Percentiles rank a stretch among this genome's conserved stretches.
These are phyloP conservation scores for Glossosoma conforme DNA, from an alignment of 1,140 invertebrate genomes.

Conservation along the genomic window DNA sequence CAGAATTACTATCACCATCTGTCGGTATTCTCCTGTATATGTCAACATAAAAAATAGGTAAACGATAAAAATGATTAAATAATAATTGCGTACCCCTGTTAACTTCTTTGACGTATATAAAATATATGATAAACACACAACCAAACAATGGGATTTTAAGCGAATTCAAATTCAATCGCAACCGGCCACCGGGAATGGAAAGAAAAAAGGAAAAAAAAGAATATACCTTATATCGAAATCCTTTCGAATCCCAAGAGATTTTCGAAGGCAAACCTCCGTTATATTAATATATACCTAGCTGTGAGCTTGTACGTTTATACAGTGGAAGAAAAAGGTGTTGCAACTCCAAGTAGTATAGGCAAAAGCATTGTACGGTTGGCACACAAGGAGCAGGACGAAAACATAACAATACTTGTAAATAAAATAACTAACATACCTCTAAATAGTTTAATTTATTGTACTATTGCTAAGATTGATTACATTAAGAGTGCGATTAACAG, in stretches of 20 bases:
- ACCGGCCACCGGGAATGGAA: constrained; percentile 21
- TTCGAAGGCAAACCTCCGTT: constrained; percentile 33
- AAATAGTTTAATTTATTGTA: too few relatives aligned
- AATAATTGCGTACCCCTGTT: constrained; percentile 21
- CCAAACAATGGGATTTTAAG: constrained; percentile 30
- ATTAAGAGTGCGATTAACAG: too few relatives aligned
- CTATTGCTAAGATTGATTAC: too few relatives aligned
- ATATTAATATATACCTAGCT: constrained; percentile 33
- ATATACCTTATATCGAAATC: constrained; percentile 33
- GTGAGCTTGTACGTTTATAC: constrained; percentile 29
- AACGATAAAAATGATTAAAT: neutral
- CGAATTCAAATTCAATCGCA: constrained; percentile 32
- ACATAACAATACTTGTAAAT: too few relatives aligned
- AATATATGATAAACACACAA: constrained; percentile 29
- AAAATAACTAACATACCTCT: too few relatives aligned
- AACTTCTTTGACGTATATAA: constrained; percentile 15
- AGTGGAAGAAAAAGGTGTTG: constrained; percentile 31
- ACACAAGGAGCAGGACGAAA: constrained; percentile 3
- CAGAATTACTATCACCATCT: too few relatives aligned
- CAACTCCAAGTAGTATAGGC: constrained; percentile 25
- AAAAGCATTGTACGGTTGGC: constrained; percentile 22
- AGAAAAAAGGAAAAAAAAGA: constrained; percentile 26
- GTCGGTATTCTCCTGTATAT: too few relatives aligned
- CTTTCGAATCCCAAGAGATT: constrained; percentile 32
- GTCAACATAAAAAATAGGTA: too few relatives aligned